Base-by-base conservation (phyloP, 2,113 vertebrate genomes). In the Takifugu bimaculatus region DNA sequence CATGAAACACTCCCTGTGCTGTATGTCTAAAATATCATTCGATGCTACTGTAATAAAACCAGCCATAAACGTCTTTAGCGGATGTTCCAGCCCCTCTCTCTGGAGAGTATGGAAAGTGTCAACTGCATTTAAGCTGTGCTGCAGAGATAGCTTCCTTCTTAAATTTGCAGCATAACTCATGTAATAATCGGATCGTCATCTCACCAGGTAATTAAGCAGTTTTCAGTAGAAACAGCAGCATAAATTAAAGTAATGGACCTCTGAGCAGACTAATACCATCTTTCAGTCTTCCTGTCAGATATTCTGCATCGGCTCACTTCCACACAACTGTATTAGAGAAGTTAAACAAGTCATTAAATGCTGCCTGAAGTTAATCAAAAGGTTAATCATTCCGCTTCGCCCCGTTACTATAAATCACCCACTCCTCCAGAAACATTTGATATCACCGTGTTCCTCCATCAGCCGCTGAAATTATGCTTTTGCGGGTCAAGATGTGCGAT, bases 331-430 rank as follows among this genome's bases (percentile, higher is more conserved):
- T 53, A 61, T 70, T 72, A 57, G 72, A 43, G 61, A 75, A 64
- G 55, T 70, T 50, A 39, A 67, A 43, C 5, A 13, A 63, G 63
- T 74, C 68, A 63, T 80, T 78, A 74, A 70, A 72, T 74, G 50
- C 69, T 29, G 67, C 71, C 50, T 77, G 44, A 71, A 82, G 56
- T 47, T 63, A 62, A 74, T 70, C 57, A 77, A 69, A 81, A 61
- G 69, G 66, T 76, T 74, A 32, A 70, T 77, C 56, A 60, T 59
- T 69, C 65, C 62, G 42, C 48, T 44, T 72, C 66, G 52, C 48
- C 43, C 55, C 56, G 62, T 77, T 69, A 63, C 29, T 68, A 80
- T 78, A 77, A 77, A 85, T 79, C 64, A 79, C 2, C 55, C 56
- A 44, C 63, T 73, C 44, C 7, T 50, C 4, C 32, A 57, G 20